phyloP scores from a whole-genome alignment of 1,140 invertebrate species.

The Platyscapa corneri region DNA sequence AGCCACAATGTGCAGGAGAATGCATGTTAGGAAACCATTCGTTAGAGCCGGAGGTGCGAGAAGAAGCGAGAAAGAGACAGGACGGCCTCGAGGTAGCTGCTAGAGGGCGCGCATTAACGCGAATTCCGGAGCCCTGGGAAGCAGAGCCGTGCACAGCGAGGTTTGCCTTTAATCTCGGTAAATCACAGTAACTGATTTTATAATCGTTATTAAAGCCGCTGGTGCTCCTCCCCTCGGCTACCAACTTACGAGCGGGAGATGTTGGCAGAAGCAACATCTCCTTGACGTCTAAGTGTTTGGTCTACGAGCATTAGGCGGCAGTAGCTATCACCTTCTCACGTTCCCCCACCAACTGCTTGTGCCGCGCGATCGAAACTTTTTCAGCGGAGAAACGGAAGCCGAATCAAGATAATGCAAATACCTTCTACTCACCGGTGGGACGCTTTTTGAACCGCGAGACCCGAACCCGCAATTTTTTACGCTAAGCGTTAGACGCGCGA shows the following conservation, averaged over 20 bases:
- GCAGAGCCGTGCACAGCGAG: slow-evolving; percentile 28
- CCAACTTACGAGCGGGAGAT: background rate
- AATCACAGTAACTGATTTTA: slow-evolving; percentile 59
- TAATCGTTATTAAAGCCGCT: slow-evolving; percentile 57
- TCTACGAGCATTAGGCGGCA: background rate
- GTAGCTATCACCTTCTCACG: background rate
- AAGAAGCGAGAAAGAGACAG: background rate
- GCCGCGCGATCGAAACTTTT: background rate
- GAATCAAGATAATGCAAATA: background rate
- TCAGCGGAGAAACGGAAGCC: background rate
- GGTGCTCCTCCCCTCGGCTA: background rate
- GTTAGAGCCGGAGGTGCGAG: slow-evolving; percentile 26
- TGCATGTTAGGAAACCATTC: slow-evolving; percentile 54
- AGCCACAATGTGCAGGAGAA: background rate
- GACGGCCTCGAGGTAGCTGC: background rate
- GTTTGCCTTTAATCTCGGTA: slow-evolving; percentile 57
- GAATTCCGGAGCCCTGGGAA: slow-evolving; percentile 20
- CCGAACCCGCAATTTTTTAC: too few relatives aligned
- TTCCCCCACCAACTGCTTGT: background rate
- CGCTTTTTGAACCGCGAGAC: too few relatives aligned
- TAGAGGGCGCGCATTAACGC: slow-evolving; percentile 19
- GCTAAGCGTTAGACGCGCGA: too few relatives aligned
- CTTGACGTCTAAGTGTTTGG: background rate
- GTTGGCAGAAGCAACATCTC: background rate
- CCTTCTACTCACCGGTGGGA: too few relatives aligned